These are phyloP conservation scores for Phalanger gymnotis DNA, from an alignment of 2,797 vertebrate species.

Conservation along the genomic window DNA sequence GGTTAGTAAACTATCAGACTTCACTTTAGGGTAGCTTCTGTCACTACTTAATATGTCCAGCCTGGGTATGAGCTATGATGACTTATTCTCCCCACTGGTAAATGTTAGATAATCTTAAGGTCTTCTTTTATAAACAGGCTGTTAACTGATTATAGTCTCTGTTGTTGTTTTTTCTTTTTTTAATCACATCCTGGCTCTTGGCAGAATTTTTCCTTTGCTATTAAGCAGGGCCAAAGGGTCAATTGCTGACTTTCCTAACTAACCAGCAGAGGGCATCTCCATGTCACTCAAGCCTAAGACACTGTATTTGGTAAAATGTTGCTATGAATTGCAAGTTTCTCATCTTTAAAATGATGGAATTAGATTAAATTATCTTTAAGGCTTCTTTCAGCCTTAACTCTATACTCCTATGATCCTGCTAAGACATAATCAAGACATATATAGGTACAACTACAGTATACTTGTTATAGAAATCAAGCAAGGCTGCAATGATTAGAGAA, in stretches of 20 bases:
- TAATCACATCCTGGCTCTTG: not conserved
- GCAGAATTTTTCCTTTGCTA: not conserved
- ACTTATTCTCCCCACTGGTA: not conserved
- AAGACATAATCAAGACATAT: not conserved
- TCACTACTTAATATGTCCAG: not conserved
- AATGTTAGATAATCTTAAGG: not conserved
- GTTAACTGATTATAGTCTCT: not conserved
- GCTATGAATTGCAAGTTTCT: not conserved
- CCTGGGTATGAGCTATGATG: not conserved
- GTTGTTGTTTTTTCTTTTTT: not conserved
- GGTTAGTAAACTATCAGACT: not conserved
- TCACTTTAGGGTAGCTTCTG: not conserved
- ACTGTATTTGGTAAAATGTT: no score
- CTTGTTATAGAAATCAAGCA: not conserved
- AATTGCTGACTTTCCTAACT: not conserved
- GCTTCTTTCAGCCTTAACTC: not conserved
- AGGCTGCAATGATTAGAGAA: not conserved
- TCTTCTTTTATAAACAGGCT: not conserved
- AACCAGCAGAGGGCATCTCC: slow-evolving; percentile 50
- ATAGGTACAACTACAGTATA: not conserved
- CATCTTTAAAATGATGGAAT: not conserved
- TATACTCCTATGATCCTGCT: not conserved
- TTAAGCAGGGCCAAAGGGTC: not conserved
- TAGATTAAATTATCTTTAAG: not conserved
- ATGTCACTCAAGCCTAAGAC: not conserved